A percentile compares a stretch with the other conserved stretches of the same genome.
Evolutionary conservation across 2,888 invertebrate species (phyloP).

Genomic region (Cepaea hortensis): DNA sequence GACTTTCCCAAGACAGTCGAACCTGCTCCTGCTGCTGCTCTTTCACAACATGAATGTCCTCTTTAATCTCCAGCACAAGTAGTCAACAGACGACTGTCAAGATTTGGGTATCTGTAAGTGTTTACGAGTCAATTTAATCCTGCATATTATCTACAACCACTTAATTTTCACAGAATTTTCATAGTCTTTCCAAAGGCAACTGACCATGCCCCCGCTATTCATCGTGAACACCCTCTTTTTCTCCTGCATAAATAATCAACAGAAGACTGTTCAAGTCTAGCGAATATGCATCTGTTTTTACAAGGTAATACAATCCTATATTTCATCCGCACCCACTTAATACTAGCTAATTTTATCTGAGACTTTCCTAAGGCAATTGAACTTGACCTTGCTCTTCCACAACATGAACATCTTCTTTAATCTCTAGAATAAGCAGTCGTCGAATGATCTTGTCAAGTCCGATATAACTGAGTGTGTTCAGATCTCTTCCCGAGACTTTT

Average conservation of each 20-base stretch:
- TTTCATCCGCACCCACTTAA: too few species aligned
- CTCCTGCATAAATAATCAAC: too few species aligned
- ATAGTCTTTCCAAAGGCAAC: too few species aligned
- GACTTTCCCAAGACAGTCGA: neutral
- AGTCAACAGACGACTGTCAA: constrained; percentile 56
- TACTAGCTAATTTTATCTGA: too few species aligned
- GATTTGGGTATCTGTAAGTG: constrained; percentile 58
- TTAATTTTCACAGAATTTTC: too few species aligned
- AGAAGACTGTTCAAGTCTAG: too few species aligned
- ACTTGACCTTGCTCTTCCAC: constrained; percentile 21
- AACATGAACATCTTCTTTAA: neutral
- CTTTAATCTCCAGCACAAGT: constrained; percentile 42
- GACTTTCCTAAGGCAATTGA: constrained; percentile 4
- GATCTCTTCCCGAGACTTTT: constrained; percentile 58
- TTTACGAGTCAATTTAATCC: constrained; percentile 37
- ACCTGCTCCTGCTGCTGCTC: constrained; percentile 16
- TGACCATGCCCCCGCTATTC: too few species aligned
- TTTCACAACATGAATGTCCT: neutral
- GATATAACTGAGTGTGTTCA: constrained; percentile 58
- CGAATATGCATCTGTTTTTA: too few species aligned
- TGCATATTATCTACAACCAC: too few species aligned
- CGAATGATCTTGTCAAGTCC: constrained; percentile 59
- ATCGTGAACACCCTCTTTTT: too few species aligned
- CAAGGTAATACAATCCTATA: too few species aligned
- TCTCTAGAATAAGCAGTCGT: constrained; percentile 48